Conservation (phyloP, 2,888 invertebrate species). For the Nomada fabriciana region DNA sequence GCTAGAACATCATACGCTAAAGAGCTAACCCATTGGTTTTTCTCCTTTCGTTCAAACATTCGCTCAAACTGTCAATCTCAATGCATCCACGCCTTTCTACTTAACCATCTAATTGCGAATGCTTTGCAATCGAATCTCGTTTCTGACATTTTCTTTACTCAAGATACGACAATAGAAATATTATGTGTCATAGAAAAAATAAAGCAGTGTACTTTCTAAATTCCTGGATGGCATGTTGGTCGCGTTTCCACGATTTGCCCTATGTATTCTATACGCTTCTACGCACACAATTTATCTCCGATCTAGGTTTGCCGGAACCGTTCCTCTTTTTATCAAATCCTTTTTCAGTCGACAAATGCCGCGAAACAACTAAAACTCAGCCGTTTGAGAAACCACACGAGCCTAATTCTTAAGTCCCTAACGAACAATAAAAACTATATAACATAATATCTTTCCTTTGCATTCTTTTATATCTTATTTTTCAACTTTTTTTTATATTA, state of each 20-base stretch:
- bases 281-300: conserved; percentile 14
- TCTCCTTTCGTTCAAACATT: not conserved
- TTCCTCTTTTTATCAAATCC: not conserved
- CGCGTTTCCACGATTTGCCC: conserved; percentile 37
- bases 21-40: not conserved
- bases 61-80: not conserved
- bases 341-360: conserved; percentile 22
- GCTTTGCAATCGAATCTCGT: conserved; percentile 1
- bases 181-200: conserved; percentile 79
- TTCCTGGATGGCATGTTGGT: conserved; percentile 79
- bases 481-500: conserved; percentile 10
- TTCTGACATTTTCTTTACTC: conserved; percentile 8
- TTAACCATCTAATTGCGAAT: conserved; percentile 18
- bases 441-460: conserved; percentile 41
- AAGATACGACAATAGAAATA: conserved; percentile 67
- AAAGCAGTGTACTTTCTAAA: conserved; percentile 80
- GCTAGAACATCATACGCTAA: not conserved
- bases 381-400: conserved; percentile 47
- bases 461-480: not conserved
- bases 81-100: too few species aligned
- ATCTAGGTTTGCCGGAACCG: conserved; percentile 23
- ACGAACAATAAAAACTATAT: conserved; percentile 47
- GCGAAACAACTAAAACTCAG: conserved; percentile 50
- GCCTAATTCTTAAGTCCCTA: conserved; percentile 35
- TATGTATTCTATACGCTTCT: conserved; percentile 18